Percentiles rank a stretch among this genome's conserved stretches.
These are phyloP conservation scores for Semnopithecus entellus DNA, from an alignment of 2,113 vertebrate species.

Conservation along the genomic window DNA sequence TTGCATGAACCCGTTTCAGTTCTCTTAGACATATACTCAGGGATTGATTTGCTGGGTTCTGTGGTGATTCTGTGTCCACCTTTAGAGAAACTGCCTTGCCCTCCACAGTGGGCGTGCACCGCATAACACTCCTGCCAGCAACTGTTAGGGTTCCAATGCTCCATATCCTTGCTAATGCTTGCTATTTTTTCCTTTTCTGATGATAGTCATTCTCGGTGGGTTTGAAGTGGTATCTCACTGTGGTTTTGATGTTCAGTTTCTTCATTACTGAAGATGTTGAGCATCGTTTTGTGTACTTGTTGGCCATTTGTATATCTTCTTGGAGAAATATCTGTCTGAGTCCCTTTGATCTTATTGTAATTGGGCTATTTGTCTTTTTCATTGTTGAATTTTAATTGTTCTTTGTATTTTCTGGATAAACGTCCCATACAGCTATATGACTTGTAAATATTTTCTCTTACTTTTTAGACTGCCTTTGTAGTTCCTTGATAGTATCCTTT, in stretches of 20 bases:
- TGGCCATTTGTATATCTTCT: neutral
- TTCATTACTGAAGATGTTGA: neutral
- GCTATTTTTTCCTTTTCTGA: neutral
- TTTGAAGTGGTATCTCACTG: neutral
- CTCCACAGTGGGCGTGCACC: neutral
- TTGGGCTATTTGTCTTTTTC: neutral
- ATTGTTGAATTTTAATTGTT: neutral
- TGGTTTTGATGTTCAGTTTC: neutral
- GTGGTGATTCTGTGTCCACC: too few relatives aligned
- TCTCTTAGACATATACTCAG: neutral
- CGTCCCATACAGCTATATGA: neutral
- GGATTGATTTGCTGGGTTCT: neutral
- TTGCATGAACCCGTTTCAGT: neutral
- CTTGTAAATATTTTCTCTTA: neutral
- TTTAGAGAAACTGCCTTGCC: neutral
- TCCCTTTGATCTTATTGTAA: neutral
- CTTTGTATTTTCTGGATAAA: neutral
- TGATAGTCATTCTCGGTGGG: neutral
- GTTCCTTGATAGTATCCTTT: neutral
- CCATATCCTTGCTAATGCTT: too few relatives aligned
- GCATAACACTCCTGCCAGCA: too few relatives aligned
- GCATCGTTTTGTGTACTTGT: neutral
- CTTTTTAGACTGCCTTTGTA: neutral
- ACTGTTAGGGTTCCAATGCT: neutral
- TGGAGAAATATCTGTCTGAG: neutral